Evolutionary conservation across 2,888 invertebrate species (phyloP), one percentile per base, ranked within the genome.

Genomic region (Sesia apiformis): DNA sequence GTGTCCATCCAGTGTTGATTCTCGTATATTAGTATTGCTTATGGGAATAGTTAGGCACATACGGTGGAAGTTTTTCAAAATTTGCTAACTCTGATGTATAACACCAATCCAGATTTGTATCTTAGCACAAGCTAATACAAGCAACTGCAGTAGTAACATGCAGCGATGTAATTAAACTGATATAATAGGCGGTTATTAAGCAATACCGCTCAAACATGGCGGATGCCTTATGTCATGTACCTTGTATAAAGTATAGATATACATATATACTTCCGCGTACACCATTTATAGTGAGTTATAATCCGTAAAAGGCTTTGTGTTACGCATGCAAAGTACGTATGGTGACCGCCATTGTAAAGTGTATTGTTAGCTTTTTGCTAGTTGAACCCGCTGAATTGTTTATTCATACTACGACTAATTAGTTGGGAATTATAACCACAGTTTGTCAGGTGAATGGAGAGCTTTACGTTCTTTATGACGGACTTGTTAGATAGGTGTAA

Each of bases 131-230:
- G 23, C 23, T 23, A 23, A 23, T 23, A 1, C 23, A 23, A 23
- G 23, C 23, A 23, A 23, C 23, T 2, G 23, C 23, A 23, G 23
- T 23, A 52, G 66, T 65, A 70, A 69, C 65, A 61, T 58, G 63
- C 67, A 64, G 65, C 61, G 65, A 69, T 65, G 74, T 83, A 84
- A 85, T 87, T 86, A 84, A 76, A 76, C 66, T 74, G 73, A 72
- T 69, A 80, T 84, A 84, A 85, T 82, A 69, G 74, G 61, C 69
- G 71, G 83, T 81, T 81, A 87, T 85, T 83, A 84, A 81, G 81
- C 81, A 82, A 82, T 83, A 79, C 74, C 71, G 74, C 64, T 64
- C 63, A 63, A 76, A 77, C 75, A 78, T 74, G 78, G 70, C 75
- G 67, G 74, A 65, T 65, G 70, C 74, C 73, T 77, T 72, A 65